phyloP scores from a whole-genome alignment of 2,797 vertebrate genomes.

The Pseudochirops corinnae region DNA sequence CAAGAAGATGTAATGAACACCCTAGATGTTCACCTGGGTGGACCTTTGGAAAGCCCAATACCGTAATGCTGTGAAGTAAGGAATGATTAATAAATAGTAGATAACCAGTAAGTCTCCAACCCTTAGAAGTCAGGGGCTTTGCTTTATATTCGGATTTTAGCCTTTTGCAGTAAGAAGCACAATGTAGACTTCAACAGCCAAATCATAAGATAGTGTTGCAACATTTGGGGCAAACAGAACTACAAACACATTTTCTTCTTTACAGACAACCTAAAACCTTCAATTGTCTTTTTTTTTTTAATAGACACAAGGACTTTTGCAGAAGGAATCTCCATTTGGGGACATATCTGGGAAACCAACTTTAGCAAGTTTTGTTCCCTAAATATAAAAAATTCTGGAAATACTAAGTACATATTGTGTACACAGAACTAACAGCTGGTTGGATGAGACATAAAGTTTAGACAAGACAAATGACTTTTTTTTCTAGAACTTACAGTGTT shows the following conservation, averaged over 20 bases:
- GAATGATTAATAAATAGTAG: neutral
- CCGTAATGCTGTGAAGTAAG: neutral
- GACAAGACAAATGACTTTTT: neutral
- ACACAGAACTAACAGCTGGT: neutral
- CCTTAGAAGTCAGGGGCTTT: neutral
- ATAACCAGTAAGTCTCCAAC: neutral
- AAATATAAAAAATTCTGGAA: neutral
- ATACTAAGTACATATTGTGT: neutral
- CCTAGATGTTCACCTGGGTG: neutral
- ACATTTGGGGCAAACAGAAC: neutral
- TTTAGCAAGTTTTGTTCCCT: neutral
- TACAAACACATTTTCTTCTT: neutral
- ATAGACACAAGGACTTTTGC: neutral
- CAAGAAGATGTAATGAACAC: neutral
- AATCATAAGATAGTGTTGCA: slow-evolving; percentile 8
- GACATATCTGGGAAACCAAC: neutral
- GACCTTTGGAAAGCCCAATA: neutral
- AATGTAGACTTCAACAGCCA: neutral
- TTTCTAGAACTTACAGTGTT: neutral
- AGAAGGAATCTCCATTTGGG: neutral
- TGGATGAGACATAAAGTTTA: neutral
- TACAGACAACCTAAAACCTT: slow-evolving; percentile 17
- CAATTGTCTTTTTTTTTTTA: neutral
- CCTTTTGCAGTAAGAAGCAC: neutral
- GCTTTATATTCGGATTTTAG: slow-evolving; percentile 13